Conservation (phyloP, 2,113 vertebrate species). For the Spermophilus dauricus region DNA sequence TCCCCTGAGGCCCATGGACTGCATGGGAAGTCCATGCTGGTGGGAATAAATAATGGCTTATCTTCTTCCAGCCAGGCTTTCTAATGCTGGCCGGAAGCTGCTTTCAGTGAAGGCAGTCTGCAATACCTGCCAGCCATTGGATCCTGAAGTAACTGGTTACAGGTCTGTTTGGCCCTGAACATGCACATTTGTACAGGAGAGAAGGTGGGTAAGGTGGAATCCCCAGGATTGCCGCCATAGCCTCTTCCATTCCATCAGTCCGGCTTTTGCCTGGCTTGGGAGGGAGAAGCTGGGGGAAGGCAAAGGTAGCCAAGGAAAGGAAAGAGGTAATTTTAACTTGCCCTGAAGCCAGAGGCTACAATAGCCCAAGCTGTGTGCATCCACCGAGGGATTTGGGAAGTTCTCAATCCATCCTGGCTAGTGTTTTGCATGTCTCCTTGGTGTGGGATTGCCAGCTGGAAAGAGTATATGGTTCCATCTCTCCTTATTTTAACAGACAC, state of each 20-base stretch:
- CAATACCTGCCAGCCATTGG: neutral
- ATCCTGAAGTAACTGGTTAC: neutral
- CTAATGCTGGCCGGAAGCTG: neutral
- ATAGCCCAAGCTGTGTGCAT: neutral
- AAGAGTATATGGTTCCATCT: neutral
- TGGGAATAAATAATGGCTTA: neutral
- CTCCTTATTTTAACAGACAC: conserved; percentile 14
- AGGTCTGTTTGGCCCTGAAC: neutral
- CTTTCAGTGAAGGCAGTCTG: neutral
- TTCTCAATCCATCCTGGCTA: neutral
- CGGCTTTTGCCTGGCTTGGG: neutral
- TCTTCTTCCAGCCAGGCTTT: neutral
- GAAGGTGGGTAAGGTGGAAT: neutral
- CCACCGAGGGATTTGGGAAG: neutral
- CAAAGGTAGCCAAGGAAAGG: neutral
- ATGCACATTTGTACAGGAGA: neutral
- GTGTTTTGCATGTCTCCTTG: neutral
- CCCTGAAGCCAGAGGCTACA: neutral
- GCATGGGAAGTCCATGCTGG: neutral
- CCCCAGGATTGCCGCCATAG: neutral
- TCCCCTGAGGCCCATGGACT: too few species aligned
- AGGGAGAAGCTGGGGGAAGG: neutral
- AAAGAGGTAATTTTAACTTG: neutral
- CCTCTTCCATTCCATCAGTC: neutral
- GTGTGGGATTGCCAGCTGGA: neutral